These are phyloP conservation scores for Lissonota sp. DNA, from an alignment of 2,888 invertebrate genomes.

Conservation along the genomic window DNA sequence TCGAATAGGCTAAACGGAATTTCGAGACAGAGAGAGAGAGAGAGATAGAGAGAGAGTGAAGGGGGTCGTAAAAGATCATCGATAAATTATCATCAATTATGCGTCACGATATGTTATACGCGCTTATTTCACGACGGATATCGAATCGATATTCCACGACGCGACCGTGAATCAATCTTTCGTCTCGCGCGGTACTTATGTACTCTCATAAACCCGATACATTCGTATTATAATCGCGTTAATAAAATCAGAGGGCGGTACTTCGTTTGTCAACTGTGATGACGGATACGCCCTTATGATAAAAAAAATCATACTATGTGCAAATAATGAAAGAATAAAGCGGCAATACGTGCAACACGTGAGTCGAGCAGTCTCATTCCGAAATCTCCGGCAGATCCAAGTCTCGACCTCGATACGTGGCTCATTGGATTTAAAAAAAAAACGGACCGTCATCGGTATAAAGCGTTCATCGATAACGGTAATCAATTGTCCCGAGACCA, in stretches of 20 bases:
- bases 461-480: slow-evolving; percentile 7
- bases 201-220: slow-evolving; percentile 5
- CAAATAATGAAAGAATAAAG: neutral
- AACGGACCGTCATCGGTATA: slow-evolving; percentile 12
- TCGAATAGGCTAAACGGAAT: slow-evolving; percentile 51
- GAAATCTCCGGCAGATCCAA: slow-evolving; percentile 23
- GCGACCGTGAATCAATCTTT: slow-evolving; percentile 31
- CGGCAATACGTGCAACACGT: neutral
- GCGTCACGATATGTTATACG: slow-evolving; percentile 40
- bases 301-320: too few species aligned
- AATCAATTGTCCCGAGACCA: slow-evolving; percentile 27
- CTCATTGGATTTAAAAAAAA: neutral
- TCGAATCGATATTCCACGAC: slow-evolving; percentile 49
- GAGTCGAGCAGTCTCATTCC: slow-evolving; percentile 15
- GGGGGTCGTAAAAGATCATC: slow-evolving; percentile 57
- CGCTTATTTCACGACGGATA: slow-evolving; percentile 1
- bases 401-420: slow-evolving; percentile 16
- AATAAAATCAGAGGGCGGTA: neutral
- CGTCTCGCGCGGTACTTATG: slow-evolving; percentile 20
- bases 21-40: slow-evolving; percentile 1
- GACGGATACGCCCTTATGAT: neutral
- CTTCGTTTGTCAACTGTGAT: neutral
- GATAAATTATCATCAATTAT: slow-evolving; percentile 62
- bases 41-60: slow-evolving; percentile 5
- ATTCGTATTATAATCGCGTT: neutral